A percentile compares a stretch with the other conserved stretches of the same genome.
Evolutionary conservation across 2,113 vertebrate genomes (phyloP).

Genomic region (Oxyruncus cristatus): DNA sequence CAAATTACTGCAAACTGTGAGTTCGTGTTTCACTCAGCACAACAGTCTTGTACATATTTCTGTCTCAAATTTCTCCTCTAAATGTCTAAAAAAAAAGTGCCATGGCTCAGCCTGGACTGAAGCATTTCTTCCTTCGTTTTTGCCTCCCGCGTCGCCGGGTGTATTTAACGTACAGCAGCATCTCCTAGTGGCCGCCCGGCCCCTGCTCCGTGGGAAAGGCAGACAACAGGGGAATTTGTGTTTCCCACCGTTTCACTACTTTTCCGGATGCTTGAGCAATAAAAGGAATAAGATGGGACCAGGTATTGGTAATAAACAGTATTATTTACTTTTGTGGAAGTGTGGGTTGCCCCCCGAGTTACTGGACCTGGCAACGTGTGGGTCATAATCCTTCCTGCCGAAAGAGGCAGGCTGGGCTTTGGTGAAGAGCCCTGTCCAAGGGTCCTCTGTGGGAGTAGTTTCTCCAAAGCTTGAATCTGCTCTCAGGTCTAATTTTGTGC

Average conservation of each 20-base stretch:
- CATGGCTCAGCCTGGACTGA: background rate
- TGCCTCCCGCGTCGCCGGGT: fast-evolving
- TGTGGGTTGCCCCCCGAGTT: background rate
- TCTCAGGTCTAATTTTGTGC: background rate
- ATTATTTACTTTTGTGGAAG: background rate
- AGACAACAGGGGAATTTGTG: fast-evolving
- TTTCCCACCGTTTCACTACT: background rate
- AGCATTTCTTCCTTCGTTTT: background rate
- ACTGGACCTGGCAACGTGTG: too few species aligned
- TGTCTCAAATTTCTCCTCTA: background rate
- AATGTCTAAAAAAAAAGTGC: background rate
- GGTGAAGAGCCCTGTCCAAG: fast-evolving
- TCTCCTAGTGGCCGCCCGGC: constrained; percentile 55
- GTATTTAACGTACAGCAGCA: constrained; percentile 52
- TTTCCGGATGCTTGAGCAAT: background rate
- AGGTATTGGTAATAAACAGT: background rate
- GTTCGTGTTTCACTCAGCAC: constrained; percentile 28
- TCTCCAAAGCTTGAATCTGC: background rate
- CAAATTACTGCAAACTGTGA: constrained; percentile 1
- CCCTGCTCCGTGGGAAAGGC: background rate
- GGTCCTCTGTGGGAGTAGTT: background rate
- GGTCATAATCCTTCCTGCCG: fast-evolving
- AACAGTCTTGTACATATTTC: background rate
- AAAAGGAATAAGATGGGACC: background rate
- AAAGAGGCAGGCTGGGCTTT: background rate